Conservation (phyloP, 1,140 invertebrate species). For the Metaphire vulgaris region DNA sequence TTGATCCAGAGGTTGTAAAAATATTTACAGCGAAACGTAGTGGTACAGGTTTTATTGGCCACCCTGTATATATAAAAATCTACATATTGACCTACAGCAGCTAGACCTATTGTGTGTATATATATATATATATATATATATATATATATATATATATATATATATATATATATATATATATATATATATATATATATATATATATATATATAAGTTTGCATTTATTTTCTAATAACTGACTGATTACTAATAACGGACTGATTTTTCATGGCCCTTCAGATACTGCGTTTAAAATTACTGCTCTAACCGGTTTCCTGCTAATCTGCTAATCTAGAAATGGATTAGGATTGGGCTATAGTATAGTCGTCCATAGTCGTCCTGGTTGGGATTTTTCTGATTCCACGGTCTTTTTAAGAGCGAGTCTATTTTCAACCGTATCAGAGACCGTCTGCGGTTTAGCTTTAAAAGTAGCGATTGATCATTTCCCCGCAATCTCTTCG, state of each 20-base stretch:
- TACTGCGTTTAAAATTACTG: too few species aligned
- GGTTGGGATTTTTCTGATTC: too few species aligned
- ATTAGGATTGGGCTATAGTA: not conserved
- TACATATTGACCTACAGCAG: not conserved
- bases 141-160: constrained; percentile 4
- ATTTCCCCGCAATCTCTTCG: too few species aligned
- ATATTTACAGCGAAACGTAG: too few species aligned
- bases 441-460: too few species aligned
- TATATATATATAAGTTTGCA: not conserved
- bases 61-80: not conserved
- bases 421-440: too few species aligned
- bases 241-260: not conserved
- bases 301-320: not conserved
- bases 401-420: too few species aligned
- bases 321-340: not conserved
- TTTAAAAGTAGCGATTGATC: too few species aligned
- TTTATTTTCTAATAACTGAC: not conserved
- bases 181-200: constrained; percentile 1
- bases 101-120: not conserved
- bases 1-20: not conserved
- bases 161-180: constrained; percentile 4
- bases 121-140: constrained; percentile 4
- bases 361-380: not conserved
- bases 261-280: not conserved
- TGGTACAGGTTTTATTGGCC: not conserved